A percentile compares a stretch with the other conserved stretches of the same genome.
These are phyloP conservation scores for Lapara coniferarum DNA, from an alignment of 2,888 invertebrate species.

Conservation along the genomic window DNA sequence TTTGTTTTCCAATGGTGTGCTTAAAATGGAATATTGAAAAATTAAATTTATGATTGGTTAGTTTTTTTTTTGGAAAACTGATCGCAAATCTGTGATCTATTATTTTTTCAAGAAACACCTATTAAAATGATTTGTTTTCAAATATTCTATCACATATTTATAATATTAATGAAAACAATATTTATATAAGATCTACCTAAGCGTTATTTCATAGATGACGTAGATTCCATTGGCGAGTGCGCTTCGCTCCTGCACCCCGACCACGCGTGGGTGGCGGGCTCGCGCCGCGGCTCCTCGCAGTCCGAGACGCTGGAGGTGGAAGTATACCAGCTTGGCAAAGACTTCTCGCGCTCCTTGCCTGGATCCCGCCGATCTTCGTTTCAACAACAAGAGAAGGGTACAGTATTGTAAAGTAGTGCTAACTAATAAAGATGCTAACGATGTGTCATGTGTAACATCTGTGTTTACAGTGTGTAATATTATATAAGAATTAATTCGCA, in stretches of 20 bases:
- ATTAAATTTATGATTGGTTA: no score
- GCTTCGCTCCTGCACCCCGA: constrained; percentile 92
- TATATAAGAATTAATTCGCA: no score
- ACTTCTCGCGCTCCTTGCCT: constrained; percentile 93
- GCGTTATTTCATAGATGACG: constrained; percentile 79
- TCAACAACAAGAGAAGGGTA: constrained; percentile 87
- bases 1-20: background rate
- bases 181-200: background rate
- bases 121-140: no score
- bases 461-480: no score
- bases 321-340: constrained; percentile 92
- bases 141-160: no score
- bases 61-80: no score
- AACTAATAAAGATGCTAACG: background rate
- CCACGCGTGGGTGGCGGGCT: constrained; percentile 91
- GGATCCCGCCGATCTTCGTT: constrained; percentile 93
- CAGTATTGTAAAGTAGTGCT: constrained; percentile 21
- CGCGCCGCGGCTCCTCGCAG: constrained; percentile 93
- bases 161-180: background rate
- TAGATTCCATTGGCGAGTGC: constrained; percentile 90
- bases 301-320: constrained; percentile 94
- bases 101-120: no score
- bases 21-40: no score
- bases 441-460: no score
- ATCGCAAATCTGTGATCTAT: no score